These are phyloP conservation scores for Drosophila antonietae DNA, from an alignment of 2,888 invertebrate genomes.

Conservation along the genomic window DNA sequence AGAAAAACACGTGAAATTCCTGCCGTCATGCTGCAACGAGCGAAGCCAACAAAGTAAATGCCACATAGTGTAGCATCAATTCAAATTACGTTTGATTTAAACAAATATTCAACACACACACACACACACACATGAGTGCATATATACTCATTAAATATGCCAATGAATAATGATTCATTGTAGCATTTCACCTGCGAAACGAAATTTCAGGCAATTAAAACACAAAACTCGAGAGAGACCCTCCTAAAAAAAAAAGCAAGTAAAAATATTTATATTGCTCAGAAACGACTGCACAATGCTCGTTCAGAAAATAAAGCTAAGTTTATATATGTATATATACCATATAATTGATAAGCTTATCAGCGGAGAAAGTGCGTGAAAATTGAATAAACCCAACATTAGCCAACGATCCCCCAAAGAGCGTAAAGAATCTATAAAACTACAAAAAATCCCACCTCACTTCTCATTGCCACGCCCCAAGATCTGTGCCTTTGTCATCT, in stretches of 20 bases:
- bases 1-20: not conserved
- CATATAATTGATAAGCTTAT: not conserved
- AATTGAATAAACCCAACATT: not conserved
- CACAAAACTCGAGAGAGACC: conserved; percentile 28
- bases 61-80: conserved; percentile 54
- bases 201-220: conserved; percentile 49
- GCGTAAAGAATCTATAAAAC: not conserved
- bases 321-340: not conserved
- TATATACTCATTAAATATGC: conserved; percentile 21
- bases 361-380: not conserved
- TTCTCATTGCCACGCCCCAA: not conserved
- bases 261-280: not conserved
- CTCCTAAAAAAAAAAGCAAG: conserved; percentile 17
- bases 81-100: conserved; percentile 60
- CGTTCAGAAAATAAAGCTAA: not conserved
- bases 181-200: conserved; percentile 25
- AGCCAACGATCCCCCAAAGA: not conserved
- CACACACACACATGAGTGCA: not conserved
- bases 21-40: conserved; percentile 50
- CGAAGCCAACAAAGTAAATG: conserved; percentile 61
- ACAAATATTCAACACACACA: not conserved
- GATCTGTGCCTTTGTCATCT: not conserved
- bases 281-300: not conserved
- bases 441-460: not conserved
- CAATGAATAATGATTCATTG: conserved; percentile 42